phyloP scores from a whole-genome alignment of 2,888 invertebrate species.

The Eudemis profundana region DNA sequence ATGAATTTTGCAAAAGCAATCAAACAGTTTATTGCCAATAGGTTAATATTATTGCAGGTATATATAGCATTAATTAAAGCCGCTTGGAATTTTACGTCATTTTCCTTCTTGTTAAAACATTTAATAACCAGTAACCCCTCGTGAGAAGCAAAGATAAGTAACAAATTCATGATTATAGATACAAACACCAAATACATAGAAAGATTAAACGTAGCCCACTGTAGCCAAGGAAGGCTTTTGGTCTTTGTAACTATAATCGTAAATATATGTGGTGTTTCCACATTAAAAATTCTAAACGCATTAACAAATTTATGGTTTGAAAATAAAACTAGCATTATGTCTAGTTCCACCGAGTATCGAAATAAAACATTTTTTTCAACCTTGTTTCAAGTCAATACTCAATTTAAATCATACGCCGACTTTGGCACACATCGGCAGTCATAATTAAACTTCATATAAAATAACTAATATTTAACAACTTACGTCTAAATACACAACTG shows the following conservation, averaged over 20 bases:
- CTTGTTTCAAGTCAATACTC: conserved; percentile 6
- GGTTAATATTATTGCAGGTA: not conserved
- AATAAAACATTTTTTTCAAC: not conserved
- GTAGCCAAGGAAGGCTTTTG: too few relatives aligned
- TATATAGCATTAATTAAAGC: not conserved
- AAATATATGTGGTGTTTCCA: too few relatives aligned
- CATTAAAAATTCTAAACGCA: too few relatives aligned
- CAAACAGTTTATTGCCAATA: not conserved
- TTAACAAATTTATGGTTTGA: conserved; percentile 6
- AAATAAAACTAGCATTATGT: conserved; percentile 3
- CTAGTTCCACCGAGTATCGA: not conserved
- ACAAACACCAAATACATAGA: too few relatives aligned
- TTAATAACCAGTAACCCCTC: not conserved
- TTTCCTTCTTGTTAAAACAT: conserved; percentile 4
- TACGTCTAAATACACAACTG: conserved; percentile 49
- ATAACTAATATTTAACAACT: conserved; percentile 5
- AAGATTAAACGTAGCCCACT: too few relatives aligned
- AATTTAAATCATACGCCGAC: conserved; percentile 15
- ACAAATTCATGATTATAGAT: conserved; percentile 7
- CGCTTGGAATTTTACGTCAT: not conserved
- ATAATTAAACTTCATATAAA: not conserved
- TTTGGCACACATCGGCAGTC: conserved; percentile 19
- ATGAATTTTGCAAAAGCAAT: not conserved
- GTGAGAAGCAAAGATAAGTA: conserved; percentile 25
- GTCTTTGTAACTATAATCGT: too few relatives aligned